Evolutionary conservation across 2,888 invertebrate species (phyloP), one percentile per base, ranked within the genome.

Genomic region (Polyploca ridens): DNA sequence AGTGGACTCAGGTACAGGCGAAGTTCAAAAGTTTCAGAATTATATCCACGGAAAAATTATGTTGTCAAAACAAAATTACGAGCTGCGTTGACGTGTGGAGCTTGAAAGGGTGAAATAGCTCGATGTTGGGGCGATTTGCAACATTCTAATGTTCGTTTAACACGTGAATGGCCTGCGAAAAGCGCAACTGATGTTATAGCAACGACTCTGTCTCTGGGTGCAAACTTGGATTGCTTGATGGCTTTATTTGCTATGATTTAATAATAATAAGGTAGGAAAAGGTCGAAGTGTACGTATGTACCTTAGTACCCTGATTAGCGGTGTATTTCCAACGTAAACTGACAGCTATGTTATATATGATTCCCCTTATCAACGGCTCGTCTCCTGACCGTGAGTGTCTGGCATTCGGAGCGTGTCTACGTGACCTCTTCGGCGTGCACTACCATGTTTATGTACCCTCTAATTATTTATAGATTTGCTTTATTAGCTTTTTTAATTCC

Each of bases 131-230:
- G 54, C 61, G 62, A 64, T 66, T 64, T 49, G 66, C 65, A 64
- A 58, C 35, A 33, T 35, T 66, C 54, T 79, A 80, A 80, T 80
- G 80, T 74, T 63, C 69, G 19, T 57, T 63, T 66, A 27, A 68
- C 80, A 80, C 81, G 80, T 73, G 62, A 78, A 60, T 11, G 2
- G 46, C 57, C 61, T 49, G 63, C 62, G 68, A 78, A 77, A 72
- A 73, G 80, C 77, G 69, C 78, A 79, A 73, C 74, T 71, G 69
- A 49, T 63, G 38, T 66, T 38, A 19, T 62, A 33, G 61, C 64
- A 60, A 19, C 54, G 54, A 54, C 54, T n/a, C 14, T 4, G n/a
- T 49, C 54, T 16, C 8, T 6, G 8, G 54, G 54, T 54, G 19
- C 49, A n/a, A 54, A 54, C 8, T 54, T 54, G 49, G 16, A 54